These are phyloP conservation scores for Tipula unca DNA, from an alignment of 2,888 invertebrate species.

Conservation along the genomic window DNA sequence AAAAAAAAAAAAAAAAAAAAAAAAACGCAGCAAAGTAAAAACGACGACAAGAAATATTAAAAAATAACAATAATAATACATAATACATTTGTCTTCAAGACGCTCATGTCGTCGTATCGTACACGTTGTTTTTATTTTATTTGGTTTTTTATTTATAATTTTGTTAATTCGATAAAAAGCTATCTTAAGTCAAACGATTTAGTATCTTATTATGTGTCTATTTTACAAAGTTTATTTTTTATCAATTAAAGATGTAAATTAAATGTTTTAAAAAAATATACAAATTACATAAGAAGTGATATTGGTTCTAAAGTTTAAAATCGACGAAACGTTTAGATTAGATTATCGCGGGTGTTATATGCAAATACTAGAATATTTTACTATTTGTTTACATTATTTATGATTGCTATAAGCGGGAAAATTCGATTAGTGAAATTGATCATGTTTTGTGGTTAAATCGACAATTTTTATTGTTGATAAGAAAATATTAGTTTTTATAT, in stretches of 20 bases:
- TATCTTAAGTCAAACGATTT: neutral
- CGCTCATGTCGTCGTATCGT: neutral
- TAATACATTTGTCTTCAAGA: conserved; percentile 9
- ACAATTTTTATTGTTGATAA: neutral
- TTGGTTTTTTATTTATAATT: neutral
- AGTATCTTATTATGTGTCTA: neutral
- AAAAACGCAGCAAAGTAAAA: neutral
- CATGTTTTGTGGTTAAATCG: neutral
- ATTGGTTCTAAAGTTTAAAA: no score
- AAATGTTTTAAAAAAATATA: no score
- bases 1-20: neutral
- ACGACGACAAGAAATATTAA: neutral
- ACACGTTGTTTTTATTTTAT: neutral
- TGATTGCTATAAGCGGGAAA: no score
- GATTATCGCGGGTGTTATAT: no score
- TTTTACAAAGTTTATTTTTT: neutral
- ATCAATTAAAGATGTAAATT: no score
- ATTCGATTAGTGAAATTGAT: no score
- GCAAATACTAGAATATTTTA: no score
- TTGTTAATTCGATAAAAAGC: neutral
- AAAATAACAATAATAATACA: neutral
- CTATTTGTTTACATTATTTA: no score
- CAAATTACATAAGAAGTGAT: no score
- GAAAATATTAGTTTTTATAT: neutral
- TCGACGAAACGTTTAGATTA: no score